These are phyloP conservation scores for Tenthredo scrophulariae DNA, from an alignment of 2,888 invertebrate genomes.

Conservation along the genomic window DNA sequence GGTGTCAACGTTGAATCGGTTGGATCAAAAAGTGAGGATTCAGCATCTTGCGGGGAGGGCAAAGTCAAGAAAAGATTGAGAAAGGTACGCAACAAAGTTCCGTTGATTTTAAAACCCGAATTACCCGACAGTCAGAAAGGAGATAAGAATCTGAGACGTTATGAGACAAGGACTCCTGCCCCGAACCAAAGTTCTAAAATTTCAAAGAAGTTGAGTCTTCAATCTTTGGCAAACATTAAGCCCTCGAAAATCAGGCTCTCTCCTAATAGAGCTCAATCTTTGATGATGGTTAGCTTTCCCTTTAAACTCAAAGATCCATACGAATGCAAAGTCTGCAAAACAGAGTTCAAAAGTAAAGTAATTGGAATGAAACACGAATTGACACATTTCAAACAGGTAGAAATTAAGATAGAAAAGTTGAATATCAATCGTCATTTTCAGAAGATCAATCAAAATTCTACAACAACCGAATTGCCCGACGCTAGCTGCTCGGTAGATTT, in stretches of 20 bases:
- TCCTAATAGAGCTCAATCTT: not conserved
- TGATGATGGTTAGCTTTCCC: conserved; percentile 39
- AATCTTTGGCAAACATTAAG: conserved; percentile 1
- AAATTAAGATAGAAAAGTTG: conserved; percentile 61
- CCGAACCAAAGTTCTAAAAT: not conserved
- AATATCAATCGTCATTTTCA: conserved; percentile 46
- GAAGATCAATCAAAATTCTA: conserved; percentile 9
- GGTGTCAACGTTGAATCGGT: not conserved
- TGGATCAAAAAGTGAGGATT: conserved; percentile 26
- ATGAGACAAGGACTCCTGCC: not conserved
- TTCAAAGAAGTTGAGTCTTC: not conserved
- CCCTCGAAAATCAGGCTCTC: not conserved
- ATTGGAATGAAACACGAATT: conserved; percentile 68
- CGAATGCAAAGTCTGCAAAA: conserved; percentile 65
- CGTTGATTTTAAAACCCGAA: conserved; percentile 33
- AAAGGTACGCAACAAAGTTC: conserved; percentile 51
- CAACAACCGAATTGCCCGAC: conserved; percentile 14
- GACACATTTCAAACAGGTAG: conserved; percentile 69
- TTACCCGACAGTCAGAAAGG: conserved; percentile 28
- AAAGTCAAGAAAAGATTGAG: not conserved
- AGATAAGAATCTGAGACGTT: not conserved
- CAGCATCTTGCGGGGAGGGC: not conserved
- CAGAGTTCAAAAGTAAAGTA: conserved; percentile 66
- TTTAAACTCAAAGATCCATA: conserved; percentile 56
- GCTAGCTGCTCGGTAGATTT: conserved; percentile 3